phyloP scores from a whole-genome alignment of 2,888 invertebrate genomes.

The Drosophila ezoana region DNA sequence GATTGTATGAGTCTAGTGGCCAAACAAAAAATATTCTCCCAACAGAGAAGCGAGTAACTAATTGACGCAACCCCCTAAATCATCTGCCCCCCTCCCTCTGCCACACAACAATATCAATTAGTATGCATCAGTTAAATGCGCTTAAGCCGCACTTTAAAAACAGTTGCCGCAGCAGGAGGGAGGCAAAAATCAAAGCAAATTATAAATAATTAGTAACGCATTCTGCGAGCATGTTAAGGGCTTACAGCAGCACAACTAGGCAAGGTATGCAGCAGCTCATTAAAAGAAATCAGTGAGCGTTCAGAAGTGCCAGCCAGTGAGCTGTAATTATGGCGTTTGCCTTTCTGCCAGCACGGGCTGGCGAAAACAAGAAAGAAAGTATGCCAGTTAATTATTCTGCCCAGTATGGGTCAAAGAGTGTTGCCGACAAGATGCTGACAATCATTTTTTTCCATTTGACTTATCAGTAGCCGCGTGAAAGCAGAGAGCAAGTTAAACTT shows the following conservation, averaged over 20 bases:
- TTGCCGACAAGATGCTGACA: slow-evolving; percentile 27
- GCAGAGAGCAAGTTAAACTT: slow-evolving; percentile 34
- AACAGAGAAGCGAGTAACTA: slow-evolving; percentile 6
- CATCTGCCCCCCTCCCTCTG: neutral
- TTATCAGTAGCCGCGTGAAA: slow-evolving; percentile 14
- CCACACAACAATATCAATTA: slow-evolving; percentile 49
- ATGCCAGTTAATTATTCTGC: slow-evolving; percentile 61
- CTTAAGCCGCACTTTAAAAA: slow-evolving; percentile 59
- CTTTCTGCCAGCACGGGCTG: neutral
- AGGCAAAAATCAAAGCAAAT: slow-evolving; percentile 70
- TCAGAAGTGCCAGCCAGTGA: slow-evolving; percentile 43
- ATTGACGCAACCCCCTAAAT: slow-evolving; percentile 9
- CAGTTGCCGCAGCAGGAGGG: slow-evolving; percentile 15
- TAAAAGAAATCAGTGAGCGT: slow-evolving; percentile 48
- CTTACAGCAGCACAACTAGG: neutral
- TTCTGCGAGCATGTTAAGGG: slow-evolving; percentile 27
- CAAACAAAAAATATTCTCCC: slow-evolving; percentile 19
- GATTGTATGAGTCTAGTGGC: slow-evolving; percentile 50
- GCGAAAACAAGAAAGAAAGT: slow-evolving; percentile 13
- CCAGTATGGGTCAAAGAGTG: slow-evolving; percentile 30
- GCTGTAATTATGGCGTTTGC: slow-evolving; percentile 62
- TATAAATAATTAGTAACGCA: slow-evolving; percentile 72
- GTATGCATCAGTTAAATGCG: slow-evolving; percentile 57
- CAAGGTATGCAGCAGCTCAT: slow-evolving; percentile 53
- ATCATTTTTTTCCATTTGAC: slow-evolving; percentile 25